Evolutionary conservation across 2,888 invertebrate species (phyloP), one percentile per base, ranked within the genome.

Genomic region (Ennomos erosarius): DNA sequence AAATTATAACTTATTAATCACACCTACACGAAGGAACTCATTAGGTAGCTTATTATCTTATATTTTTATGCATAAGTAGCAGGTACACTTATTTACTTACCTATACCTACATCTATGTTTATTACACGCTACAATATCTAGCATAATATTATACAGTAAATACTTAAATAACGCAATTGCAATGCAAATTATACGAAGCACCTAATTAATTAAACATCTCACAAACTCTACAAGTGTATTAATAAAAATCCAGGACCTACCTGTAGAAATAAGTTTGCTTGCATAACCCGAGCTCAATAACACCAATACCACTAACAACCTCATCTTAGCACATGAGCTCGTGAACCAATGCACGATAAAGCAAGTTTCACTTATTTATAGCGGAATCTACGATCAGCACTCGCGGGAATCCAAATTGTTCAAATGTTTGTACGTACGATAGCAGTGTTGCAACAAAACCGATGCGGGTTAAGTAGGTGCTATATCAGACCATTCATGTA

Each of bases 191-290:
- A 26, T 26, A 26, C 16, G 1, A 1, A 26, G 6, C 3, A 6
- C n/a, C n/a, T 26, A 26, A 26, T 26, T 26, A 26, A 26, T 26
- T 26, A 6, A 6, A 26, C 6, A 26, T 26, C 26, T 26, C 26
- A 26, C 4, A 26, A 26, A 26, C 16, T 2, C 16, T 16, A 16
- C 10, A 8, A 11, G 1, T 34, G 2, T 33, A 10, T 35, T 40
- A 35, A 43, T 38, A 35, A 48, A 55, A 55, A 11, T 33, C n/a
- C 35, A 8, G 60, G 42, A 68, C 77, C 75, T 78, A 90, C 90
- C 88, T 70, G 77, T 64, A 37, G 83, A 76, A 55, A 88, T 70
- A 26, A 86, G 72, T 45, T 74, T 67, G 16, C 64, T 72, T 34
- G 86, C 83, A 51, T 77, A 70, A 59, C 72, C 70, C 38, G 73